Evolutionary conservation across 1,140 invertebrate genomes (phyloP).

Genomic region (Drosophila nigromelanica): DNA sequence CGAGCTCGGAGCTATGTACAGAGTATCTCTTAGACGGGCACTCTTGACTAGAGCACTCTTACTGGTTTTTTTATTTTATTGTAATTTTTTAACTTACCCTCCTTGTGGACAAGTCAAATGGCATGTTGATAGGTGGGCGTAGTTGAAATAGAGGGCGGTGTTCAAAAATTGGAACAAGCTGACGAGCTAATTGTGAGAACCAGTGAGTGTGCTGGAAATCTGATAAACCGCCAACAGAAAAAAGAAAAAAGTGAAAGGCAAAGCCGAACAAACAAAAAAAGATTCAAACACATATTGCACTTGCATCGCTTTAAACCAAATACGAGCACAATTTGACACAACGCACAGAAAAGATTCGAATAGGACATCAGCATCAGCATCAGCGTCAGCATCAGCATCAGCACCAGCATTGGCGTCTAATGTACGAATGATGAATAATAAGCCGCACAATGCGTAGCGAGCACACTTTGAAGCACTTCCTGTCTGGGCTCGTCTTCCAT

Average conservation of each 20-base stretch:
- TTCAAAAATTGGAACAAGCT: constrained; percentile 44
- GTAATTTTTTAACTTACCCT: constrained; percentile 22
- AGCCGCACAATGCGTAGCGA: constrained; percentile 49
- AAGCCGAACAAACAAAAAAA: not conserved
- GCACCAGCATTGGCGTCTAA: constrained; percentile 38
- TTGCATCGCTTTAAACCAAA: constrained; percentile 60
- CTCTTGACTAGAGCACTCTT: not conserved
- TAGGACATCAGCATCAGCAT: not conserved
- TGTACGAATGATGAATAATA: constrained; percentile 69
- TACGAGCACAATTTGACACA: constrained; percentile 59
- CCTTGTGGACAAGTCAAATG: constrained; percentile 44
- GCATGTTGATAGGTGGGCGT: constrained; percentile 73
- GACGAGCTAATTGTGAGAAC: constrained; percentile 57
- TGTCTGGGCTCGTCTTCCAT: constrained; percentile 63
- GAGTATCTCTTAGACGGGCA: not conserved
- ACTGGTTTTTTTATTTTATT: constrained; percentile 2
- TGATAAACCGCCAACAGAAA: constrained; percentile 35
- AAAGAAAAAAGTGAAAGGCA: not conserved
- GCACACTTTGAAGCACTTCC: constrained; percentile 51
- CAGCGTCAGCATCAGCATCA: constrained; percentile 9
- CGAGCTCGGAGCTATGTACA: not conserved
- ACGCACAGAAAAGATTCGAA: constrained; percentile 16
- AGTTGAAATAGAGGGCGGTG: constrained; percentile 25
- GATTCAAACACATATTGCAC: constrained; percentile 43
- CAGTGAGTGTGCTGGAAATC: constrained; percentile 47